Evolutionary conservation across 2,797 vertebrate genomes (phyloP).

Genomic region (Discoglossus pictus): DNA sequence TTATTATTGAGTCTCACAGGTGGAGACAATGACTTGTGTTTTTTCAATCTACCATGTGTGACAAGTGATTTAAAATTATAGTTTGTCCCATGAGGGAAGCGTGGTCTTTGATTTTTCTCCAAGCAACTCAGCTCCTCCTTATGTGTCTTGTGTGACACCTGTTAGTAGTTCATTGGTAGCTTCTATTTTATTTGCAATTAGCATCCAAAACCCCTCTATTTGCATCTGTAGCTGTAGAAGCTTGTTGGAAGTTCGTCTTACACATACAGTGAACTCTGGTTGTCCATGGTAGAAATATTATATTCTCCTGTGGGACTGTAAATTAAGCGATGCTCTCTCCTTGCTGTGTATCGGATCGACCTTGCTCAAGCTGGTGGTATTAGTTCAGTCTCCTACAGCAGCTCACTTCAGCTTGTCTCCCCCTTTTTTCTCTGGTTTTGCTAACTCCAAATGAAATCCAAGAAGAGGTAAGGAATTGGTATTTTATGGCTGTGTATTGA

Average conservation of each 20-base stretch:
- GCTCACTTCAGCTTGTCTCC: conserved; percentile 48
- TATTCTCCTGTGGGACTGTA: conserved; percentile 55
- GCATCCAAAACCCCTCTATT: conserved; percentile 3
- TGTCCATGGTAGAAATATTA: conserved; percentile 55
- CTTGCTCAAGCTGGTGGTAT: conserved; percentile 31
- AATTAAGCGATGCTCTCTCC: conserved; percentile 38
- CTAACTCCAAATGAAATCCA: conserved; percentile 58
- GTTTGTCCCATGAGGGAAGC: conserved; percentile 34
- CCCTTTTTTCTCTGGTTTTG: conserved; percentile 43
- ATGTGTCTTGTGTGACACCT: conserved; percentile 5
- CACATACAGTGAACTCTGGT: conserved; percentile 15
- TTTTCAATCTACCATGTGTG: conserved; percentile 29
- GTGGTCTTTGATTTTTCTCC: neutral
- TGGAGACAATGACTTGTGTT: conserved; percentile 9
- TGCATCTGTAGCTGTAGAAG: conserved; percentile 4
- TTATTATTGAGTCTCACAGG: conserved; percentile 34
- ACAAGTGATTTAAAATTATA: conserved; percentile 45
- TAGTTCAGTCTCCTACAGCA: conserved; percentile 43
- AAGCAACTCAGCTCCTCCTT: conserved; percentile 27
- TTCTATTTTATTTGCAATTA: conserved; percentile 7
- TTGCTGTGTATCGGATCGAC: conserved; percentile 50
- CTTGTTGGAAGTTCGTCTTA: neutral
- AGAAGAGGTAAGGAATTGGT: conserved; percentile 56
- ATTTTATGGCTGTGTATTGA: too few species aligned
- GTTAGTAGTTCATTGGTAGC: neutral